A percentile compares a stretch with the other conserved stretches of the same genome.
These are phyloP conservation scores for Gadus chalcogrammus DNA, from an alignment of 2,113 vertebrate genomes.

Conservation along the genomic window DNA sequence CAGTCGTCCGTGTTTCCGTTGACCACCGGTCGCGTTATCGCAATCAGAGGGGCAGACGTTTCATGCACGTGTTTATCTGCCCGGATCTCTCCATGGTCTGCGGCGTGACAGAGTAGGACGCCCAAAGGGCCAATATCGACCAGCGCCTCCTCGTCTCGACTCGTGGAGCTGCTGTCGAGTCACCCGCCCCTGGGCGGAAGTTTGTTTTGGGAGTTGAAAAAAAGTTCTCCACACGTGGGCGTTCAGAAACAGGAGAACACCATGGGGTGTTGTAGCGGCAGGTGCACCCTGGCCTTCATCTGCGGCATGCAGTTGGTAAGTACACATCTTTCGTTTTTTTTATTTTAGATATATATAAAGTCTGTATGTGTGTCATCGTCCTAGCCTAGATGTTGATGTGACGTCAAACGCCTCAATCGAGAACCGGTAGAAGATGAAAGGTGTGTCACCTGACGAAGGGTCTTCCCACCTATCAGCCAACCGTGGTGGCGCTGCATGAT, in stretches of 20 bases:
- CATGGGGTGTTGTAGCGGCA: slow-evolving; percentile 95
- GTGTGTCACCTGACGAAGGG: no score
- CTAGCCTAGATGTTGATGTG: no score
- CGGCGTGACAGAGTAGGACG: slow-evolving; percentile 27
- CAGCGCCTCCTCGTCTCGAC: slow-evolving; percentile 25
- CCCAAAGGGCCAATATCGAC: slow-evolving; percentile 25
- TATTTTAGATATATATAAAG: no score
- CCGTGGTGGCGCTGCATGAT: no score
- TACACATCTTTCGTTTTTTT: neutral
- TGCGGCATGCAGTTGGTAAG: slow-evolving; percentile 98
- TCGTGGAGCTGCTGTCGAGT: slow-evolving; percentile 54
- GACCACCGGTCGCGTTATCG: no score
- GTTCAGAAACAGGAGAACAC: slow-evolving; percentile 64
- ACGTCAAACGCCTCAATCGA: no score
- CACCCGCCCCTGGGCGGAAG: slow-evolving; percentile 56
- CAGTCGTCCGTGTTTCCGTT: no score
- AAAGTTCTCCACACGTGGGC: slow-evolving; percentile 71
- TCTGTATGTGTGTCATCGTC: no score
- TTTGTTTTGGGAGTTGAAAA: slow-evolving; percentile 63
- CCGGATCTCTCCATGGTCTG: neutral
- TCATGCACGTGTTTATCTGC: no score
- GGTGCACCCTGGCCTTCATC: slow-evolving; percentile 91
- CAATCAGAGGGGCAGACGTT: no score
- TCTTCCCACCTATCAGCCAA: no score
- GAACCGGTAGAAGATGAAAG: no score